Percentiles rank a stretch among this genome's conserved stretches.
Conservation (phyloP, 2,888 invertebrate genomes). For the Stenodema calcarata region DNA sequence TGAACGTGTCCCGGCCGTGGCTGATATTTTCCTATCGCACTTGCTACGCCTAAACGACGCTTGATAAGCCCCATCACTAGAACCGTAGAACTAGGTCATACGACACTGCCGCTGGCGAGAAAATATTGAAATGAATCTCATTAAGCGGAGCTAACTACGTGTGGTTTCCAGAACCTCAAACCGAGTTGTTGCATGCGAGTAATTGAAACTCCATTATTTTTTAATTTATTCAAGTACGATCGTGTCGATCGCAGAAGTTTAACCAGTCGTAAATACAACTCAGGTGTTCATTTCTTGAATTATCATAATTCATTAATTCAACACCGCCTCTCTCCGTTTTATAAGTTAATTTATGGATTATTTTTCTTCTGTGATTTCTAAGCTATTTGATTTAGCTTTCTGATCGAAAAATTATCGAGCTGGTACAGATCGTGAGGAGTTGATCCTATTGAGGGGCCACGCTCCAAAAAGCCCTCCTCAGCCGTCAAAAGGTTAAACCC, state of each 20-base stretch:
- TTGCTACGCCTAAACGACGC: too few species aligned
- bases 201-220: background rate
- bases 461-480: background rate
- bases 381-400: too few species aligned
- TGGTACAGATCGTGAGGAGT: background rate
- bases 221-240: background rate
- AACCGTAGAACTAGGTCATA: background rate
- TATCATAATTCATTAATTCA: too few species aligned
- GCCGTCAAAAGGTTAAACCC: background rate
- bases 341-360: too few species aligned
- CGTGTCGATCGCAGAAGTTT: background rate
- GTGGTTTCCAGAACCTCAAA: background rate
- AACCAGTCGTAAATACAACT: background rate
- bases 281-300: background rate
- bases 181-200: background rate
- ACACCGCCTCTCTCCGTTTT: too few species aligned
- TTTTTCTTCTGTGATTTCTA: too few species aligned
- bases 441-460: background rate
- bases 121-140: background rate
- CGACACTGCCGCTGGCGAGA: too few species aligned
- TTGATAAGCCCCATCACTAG: background rate
- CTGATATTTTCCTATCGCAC: background rate
- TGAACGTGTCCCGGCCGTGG: background rate
- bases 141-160: background rate
- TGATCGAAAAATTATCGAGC: too few species aligned